Conservation (phyloP, 92 coral and sea anemone species). For the Porites rus region DNA sequence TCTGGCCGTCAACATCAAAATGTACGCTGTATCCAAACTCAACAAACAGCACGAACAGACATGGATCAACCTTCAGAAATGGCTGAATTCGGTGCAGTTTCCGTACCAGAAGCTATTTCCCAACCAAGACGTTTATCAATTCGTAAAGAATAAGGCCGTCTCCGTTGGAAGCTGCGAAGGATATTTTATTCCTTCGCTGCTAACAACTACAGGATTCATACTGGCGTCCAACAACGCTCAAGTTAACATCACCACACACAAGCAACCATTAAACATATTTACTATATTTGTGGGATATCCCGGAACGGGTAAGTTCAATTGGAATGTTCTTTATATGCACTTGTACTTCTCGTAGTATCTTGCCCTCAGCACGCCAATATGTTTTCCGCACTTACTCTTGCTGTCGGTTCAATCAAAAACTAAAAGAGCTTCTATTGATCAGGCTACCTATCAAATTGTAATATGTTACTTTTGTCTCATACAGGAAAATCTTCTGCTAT, state of each 20-base stretch:
- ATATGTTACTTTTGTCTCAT: neutral
- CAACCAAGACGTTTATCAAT: neutral
- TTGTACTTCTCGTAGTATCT: too few species aligned
- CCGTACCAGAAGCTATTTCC: neutral
- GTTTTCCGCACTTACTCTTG: too few species aligned
- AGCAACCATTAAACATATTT: neutral
- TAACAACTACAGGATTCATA: neutral
- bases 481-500: constrained; percentile 49
- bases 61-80: too few species aligned
- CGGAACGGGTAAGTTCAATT: constrained; percentile 12
- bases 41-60: too few species aligned
- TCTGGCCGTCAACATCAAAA: too few species aligned
- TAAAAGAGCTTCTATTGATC: neutral
- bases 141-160: neutral
- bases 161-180: too few species aligned
- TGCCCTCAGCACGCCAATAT: too few species aligned
- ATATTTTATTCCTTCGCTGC: neutral
- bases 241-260: neutral
- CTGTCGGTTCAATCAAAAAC: too few species aligned
- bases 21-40: too few species aligned
- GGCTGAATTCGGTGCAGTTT: too few species aligned
- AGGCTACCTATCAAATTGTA: neutral
- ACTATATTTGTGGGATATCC: constrained; percentile 31
- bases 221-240: neutral
- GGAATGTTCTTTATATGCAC: too few species aligned